These are phyloP conservation scores for Flexamia atlantica DNA, from an alignment of 2,888 invertebrate genomes.

Conservation along the genomic window DNA sequence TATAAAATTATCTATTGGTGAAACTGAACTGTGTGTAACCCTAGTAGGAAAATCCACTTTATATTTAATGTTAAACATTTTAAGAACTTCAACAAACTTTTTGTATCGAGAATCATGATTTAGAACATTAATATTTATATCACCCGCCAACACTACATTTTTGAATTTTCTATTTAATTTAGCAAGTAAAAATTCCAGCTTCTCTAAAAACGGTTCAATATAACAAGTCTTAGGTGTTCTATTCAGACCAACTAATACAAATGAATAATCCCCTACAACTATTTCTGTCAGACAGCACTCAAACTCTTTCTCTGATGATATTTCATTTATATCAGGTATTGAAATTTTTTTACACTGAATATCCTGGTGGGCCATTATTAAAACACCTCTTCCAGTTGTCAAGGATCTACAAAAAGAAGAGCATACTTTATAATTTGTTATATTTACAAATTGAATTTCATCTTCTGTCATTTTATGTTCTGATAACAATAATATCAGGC, in stretches of 20 bases:
- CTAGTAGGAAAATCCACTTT: constrained; percentile 27
- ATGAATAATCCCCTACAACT: not conserved
- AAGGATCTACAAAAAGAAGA: too few species aligned
- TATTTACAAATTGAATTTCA: too few species aligned
- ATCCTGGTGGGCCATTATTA: not conserved
- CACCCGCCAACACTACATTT: not conserved
- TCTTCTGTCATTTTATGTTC: too few species aligned
- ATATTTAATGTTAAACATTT: not conserved
- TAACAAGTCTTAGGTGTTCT: not conserved
- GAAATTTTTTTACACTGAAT: not conserved
- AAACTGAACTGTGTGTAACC: not conserved
- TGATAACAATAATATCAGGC: too few species aligned
- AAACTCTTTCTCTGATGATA: not conserved
- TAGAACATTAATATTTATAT: not conserved
- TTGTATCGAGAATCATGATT: not conserved
- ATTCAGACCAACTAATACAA: constrained; percentile 1
- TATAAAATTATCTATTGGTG: constrained; percentile 13
- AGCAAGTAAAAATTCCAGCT: not conserved
- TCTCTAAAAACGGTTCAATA: not conserved
- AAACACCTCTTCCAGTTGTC: too few species aligned
- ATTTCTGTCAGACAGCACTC: not conserved
- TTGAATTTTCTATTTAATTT: not conserved
- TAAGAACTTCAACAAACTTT: not conserved
- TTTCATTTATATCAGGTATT: not conserved
- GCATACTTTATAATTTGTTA: too few species aligned